Conservation (phyloP, 2,113 vertebrate species). For the Probosciger aterrimus region DNA sequence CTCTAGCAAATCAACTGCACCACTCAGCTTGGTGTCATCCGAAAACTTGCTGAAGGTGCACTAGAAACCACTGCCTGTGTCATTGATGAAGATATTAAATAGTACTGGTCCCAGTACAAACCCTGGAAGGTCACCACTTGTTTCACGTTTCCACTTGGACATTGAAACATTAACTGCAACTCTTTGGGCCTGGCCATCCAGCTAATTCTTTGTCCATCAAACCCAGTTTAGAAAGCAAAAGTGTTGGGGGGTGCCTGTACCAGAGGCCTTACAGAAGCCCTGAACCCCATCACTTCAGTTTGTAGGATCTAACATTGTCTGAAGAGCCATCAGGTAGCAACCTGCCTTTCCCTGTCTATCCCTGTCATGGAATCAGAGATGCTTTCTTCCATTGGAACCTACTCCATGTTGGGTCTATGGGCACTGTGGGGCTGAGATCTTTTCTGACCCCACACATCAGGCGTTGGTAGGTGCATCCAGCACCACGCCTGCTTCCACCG, state of each 20-base stretch:
- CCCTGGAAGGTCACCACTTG: neutral
- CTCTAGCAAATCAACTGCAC: neutral
- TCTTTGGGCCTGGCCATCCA: neutral
- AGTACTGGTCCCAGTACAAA: neutral
- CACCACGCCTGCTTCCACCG: neutral
- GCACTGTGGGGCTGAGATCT: neutral
- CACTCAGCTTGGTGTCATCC: neutral
- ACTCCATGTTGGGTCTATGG: fast-evolving
- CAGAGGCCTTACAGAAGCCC: neutral
- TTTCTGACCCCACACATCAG: neutral
- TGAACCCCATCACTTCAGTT: neutral
- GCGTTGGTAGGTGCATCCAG: neutral
- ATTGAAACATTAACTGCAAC: neutral
- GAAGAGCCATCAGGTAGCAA: neutral
- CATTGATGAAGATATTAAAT: neutral
- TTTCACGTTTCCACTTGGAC: neutral
- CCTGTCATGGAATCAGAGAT: fast-evolving
- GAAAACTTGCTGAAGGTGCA: neutral
- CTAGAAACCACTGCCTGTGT: neutral
- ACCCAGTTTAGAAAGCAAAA: neutral
- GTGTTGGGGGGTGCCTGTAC: fast-evolving
- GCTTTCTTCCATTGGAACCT: neutral
- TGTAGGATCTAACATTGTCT: neutral
- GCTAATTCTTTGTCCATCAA: neutral
- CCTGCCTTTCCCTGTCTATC: neutral